Percentiles rank a stretch among this genome's conserved stretches.
phyloP scores from a whole-genome alignment of 2,113 vertebrate species.

The Elachura formosa region DNA sequence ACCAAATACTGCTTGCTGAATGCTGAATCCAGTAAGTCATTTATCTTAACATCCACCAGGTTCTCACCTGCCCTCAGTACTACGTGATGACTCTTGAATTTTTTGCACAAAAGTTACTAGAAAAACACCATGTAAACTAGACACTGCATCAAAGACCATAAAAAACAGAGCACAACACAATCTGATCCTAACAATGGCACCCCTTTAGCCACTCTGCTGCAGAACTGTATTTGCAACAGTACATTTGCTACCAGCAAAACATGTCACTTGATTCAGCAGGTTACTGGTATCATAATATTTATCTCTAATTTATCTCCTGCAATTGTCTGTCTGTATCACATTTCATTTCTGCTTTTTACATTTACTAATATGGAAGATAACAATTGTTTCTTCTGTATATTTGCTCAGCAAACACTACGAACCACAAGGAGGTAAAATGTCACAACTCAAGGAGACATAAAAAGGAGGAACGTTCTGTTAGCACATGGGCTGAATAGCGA shows the following conservation, averaged over 20 bases:
- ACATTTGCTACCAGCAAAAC: background rate
- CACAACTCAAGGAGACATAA: conserved; percentile 38
- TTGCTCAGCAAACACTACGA: conserved; percentile 28
- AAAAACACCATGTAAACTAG: background rate
- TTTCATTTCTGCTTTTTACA: background rate
- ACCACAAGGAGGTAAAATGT: conserved; percentile 51
- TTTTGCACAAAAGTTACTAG: background rate
- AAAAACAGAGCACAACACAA: background rate
- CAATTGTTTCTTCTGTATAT: background rate
- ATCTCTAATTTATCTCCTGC: background rate
- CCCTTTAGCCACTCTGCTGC: background rate
- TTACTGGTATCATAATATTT: background rate
- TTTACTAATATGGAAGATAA: background rate
- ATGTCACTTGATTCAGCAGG: background rate
- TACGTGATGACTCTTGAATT: background rate
- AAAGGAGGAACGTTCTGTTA: background rate
- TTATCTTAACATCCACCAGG: background rate
- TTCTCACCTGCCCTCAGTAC: background rate
- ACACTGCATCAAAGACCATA: background rate
- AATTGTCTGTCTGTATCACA: background rate
- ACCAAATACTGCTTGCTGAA: background rate
- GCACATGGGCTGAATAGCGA: background rate
- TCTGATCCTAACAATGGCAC: background rate
- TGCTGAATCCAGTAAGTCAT: background rate
- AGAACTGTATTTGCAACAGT: background rate